Conservation (phyloP, 2,888 invertebrate species). For the Spisula subtruncata region DNA sequence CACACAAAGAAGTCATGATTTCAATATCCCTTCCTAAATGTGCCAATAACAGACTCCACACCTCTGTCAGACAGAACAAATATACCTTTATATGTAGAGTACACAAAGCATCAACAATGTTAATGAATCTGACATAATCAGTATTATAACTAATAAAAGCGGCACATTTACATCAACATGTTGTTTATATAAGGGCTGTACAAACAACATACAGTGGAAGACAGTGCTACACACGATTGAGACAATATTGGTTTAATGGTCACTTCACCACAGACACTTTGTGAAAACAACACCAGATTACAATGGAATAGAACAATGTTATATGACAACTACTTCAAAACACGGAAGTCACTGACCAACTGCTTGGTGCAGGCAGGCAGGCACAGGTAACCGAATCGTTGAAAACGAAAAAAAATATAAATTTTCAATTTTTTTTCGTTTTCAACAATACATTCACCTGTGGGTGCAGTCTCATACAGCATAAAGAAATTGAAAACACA, state of each 20-base stretch:
- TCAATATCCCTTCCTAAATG: not conserved
- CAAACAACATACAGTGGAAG: not conserved
- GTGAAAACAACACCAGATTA: not conserved
- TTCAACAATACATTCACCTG: too few relatives aligned
- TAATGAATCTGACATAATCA: constrained; percentile 5
- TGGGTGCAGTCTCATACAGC: too few relatives aligned
- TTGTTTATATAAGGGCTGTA: not conserved
- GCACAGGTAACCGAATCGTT: too few relatives aligned
- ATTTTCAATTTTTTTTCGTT: too few relatives aligned
- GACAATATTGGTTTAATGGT: not conserved
- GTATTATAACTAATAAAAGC: constrained; percentile 10
- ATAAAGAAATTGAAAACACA: too few relatives aligned
- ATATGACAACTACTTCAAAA: not conserved
- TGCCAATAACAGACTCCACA: not conserved
- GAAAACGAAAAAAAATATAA: too few relatives aligned
- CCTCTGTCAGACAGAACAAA: constrained; percentile 10
- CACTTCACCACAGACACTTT: not conserved
- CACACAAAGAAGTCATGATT: not conserved
- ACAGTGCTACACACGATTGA: not conserved
- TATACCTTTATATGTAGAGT: not conserved
- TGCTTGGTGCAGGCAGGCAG: not conserved
- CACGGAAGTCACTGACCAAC: not conserved
- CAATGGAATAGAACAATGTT: constrained; percentile 3
- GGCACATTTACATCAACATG: not conserved
- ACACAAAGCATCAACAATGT: not conserved